A percentile compares a stretch with the other conserved stretches of the same genome.
Conservation (phyloP, 2,797 vertebrate species). For the Poeciliopsis gracilis region DNA sequence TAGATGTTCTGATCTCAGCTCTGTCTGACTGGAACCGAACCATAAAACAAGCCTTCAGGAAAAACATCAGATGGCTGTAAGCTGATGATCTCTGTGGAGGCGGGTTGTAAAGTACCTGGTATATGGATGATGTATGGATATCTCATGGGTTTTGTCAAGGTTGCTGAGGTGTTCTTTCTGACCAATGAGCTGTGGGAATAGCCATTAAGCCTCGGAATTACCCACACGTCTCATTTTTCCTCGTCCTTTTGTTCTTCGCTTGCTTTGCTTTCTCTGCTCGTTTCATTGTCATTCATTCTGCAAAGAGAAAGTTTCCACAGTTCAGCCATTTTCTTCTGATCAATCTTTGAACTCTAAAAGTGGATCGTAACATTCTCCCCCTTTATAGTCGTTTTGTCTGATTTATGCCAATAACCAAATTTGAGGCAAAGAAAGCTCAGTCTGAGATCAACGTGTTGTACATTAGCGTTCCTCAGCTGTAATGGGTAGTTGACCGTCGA, state of each 20-base stretch:
- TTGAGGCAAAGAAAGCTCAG: conserved; percentile 42
- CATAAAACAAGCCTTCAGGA: background rate
- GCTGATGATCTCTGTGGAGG: conserved; percentile 33
- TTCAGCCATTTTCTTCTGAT: conserved; percentile 27
- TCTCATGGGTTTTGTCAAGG: conserved; percentile 51
- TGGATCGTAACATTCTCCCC: conserved; percentile 36
- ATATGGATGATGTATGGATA: conserved; percentile 40
- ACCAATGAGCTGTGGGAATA: conserved; percentile 64
- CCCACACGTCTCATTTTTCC: conserved; percentile 8
- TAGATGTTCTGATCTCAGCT: background rate
- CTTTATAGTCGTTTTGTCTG: conserved; percentile 23
- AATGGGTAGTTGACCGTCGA: background rate
- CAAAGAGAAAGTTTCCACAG: conserved; percentile 9
- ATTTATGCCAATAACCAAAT: conserved; percentile 64
- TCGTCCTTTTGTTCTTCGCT: conserved; percentile 10
- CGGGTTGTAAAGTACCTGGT: conserved; percentile 52
- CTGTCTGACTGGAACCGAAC: background rate
- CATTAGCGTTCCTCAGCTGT: background rate
- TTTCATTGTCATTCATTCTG: background rate
- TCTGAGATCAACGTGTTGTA: conserved; percentile 19
- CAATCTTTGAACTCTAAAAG: conserved; percentile 61
- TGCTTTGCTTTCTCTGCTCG: background rate
- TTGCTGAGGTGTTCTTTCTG: conserved; percentile 52
- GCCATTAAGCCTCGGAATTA: conserved; percentile 41
- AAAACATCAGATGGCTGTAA: background rate